Evolutionary conservation across 2,797 vertebrate species (phyloP), one percentile per base, ranked within the genome.

Genomic region (Ctenopoma multispine): DNA sequence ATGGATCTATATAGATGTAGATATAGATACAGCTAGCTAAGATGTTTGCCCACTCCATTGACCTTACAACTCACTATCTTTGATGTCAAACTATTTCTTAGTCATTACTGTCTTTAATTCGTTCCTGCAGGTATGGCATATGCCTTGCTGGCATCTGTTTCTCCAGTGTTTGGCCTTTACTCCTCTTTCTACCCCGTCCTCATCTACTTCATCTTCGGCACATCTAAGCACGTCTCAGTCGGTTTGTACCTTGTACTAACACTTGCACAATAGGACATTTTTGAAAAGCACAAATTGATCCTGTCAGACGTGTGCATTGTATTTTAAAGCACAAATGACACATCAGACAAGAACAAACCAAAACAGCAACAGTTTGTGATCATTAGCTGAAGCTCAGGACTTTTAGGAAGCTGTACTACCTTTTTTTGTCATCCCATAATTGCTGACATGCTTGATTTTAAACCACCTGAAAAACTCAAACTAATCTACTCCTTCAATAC

Each of bases 121-220:
- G n/a, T n/a, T n/a, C n/a, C 27, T 79, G 23, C 50, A 93, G 92
- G 92, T 63, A 92, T 93, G 79, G 97, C 97, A 20, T 97, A 97
- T 0, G 96, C 96, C 0, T 89, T 98, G 76, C 90, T 98, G 70
- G 96, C 96, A 0, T 91, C 95, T 14, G 92, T 98, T 51, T 95
- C 96, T 0, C 94, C 96, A 0, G 95, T 97, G 75, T 95, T 92
- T 0, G 96, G 97, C 43, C 95, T 98, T 61, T 97, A 96, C 84
- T 95, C 96, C 2, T 96, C 96, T 63, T 97, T 98, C 83, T 98
- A 96, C 72, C 97, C 97, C 0, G 92, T 97, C 57, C 93, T 98
- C 60, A 23, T 97, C 85, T 98, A 98, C 90, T 96, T 96, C 90
- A 92, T 98, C 75, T 98, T 98, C 0, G 97, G 96, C 31, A 97